Conservation (phyloP, 2,888 invertebrate genomes). For the Lycaena phlaeas region DNA sequence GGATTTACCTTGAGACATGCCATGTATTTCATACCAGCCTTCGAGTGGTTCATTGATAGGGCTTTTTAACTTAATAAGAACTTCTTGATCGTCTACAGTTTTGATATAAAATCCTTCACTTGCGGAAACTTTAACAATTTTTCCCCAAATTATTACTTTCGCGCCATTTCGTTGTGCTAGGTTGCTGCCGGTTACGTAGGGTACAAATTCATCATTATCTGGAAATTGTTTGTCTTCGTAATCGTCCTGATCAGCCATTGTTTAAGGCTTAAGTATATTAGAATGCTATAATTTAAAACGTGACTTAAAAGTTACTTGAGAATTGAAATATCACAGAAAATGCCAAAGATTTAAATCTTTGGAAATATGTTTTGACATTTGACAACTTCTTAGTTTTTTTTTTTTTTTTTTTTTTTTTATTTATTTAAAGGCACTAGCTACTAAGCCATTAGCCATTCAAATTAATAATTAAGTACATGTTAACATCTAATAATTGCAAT, state of each 20-base stretch:
- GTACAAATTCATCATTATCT: constrained; percentile 61
- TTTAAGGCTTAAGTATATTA: not conserved
- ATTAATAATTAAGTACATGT: too few relatives aligned
- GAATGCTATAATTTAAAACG: too few relatives aligned
- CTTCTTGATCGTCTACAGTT: constrained; percentile 61
- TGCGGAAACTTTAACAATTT: constrained; percentile 56
- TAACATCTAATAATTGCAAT: too few relatives aligned
- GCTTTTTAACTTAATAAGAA: constrained; percentile 46
- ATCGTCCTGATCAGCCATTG: constrained; percentile 59
- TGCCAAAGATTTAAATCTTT: too few relatives aligned
- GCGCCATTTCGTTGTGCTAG: constrained; percentile 58
- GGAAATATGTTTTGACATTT: too few relatives aligned
- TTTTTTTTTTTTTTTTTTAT: too few relatives aligned
- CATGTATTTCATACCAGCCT: constrained; percentile 65
- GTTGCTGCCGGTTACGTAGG: constrained; percentile 60
- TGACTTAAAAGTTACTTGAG: too few relatives aligned
- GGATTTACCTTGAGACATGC: constrained; percentile 57
- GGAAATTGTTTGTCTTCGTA: constrained; percentile 63
- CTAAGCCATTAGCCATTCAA: too few relatives aligned
- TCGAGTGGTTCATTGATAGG: constrained; percentile 55
- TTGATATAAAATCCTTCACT: constrained; percentile 59
- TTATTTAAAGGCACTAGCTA: too few relatives aligned
- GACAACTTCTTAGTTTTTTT: too few relatives aligned
- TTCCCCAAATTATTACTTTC: constrained; percentile 61
- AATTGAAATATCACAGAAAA: too few relatives aligned